Conservation (phyloP, 2,113 vertebrate species). For the Alligator sinensis region DNA sequence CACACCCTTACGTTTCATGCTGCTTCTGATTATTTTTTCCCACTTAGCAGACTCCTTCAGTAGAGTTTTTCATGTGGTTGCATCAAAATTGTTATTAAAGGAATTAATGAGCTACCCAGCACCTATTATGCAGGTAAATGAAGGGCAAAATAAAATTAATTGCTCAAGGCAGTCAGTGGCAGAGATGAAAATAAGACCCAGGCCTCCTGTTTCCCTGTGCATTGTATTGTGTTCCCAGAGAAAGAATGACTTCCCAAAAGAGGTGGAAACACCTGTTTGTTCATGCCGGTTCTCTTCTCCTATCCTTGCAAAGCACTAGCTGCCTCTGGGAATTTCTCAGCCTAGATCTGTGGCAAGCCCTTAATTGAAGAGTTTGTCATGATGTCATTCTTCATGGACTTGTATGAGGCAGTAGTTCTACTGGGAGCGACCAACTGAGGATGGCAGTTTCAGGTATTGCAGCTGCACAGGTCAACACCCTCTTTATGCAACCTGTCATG, state of each 20-base stretch:
- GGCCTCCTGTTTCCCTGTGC: slow-evolving; percentile 42
- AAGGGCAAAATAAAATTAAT: slow-evolving; percentile 59
- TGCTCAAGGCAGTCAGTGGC: slow-evolving; percentile 67
- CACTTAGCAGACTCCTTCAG: too few relatives aligned
- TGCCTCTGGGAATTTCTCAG: slow-evolving; percentile 64
- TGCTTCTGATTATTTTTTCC: too few relatives aligned
- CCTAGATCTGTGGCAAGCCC: slow-evolving; percentile 51
- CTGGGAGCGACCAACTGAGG: too few relatives aligned
- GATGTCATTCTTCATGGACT: slow-evolving; percentile 28
- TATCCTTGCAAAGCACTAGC: slow-evolving; percentile 40
- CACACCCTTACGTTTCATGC: too few relatives aligned
- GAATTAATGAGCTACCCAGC: slow-evolving; percentile 63
- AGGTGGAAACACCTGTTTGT: slow-evolving; percentile 52
- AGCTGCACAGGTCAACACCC: too few relatives aligned
- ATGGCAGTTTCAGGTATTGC: too few relatives aligned
- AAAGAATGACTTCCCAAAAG: slow-evolving; percentile 23
- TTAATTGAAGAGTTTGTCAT: slow-evolving; percentile 57
- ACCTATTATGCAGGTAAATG: slow-evolving; percentile 54
- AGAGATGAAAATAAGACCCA: slow-evolving; percentile 66
- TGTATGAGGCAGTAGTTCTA: slow-evolving; percentile 28
- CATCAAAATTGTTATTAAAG: slow-evolving; percentile 62
- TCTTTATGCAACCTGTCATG: too few relatives aligned
- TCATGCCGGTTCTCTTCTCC: slow-evolving; percentile 36
- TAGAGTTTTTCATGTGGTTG: slow-evolving; percentile 66
- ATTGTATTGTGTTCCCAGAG: slow-evolving; percentile 51